Evolutionary conservation across 2,888 invertebrate species (phyloP).

Genomic region (Alcis repandata): DNA sequence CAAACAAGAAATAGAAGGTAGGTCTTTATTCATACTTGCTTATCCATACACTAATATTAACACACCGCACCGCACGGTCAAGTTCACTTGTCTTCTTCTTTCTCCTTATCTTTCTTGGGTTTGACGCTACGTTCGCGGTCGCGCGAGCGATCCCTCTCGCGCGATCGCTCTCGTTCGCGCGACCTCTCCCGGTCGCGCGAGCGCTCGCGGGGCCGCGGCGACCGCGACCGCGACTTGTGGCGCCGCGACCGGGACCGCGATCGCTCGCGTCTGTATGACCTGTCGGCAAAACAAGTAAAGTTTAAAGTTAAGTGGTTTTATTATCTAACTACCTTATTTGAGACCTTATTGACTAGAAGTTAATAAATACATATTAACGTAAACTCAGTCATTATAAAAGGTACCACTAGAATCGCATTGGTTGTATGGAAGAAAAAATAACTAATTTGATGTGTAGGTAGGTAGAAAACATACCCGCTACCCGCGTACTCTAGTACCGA

Average conservation of each 20-base stretch:
- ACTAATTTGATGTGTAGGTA: too few relatives aligned
- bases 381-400: too few relatives aligned
- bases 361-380: too few relatives aligned
- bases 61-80: constrained; percentile 19
- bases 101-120: constrained; percentile 88
- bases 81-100: constrained; percentile 90
- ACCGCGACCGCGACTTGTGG: constrained; percentile 90
- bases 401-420: too few relatives aligned
- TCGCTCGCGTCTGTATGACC: constrained; percentile 89
- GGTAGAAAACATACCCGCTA: too few relatives aligned
- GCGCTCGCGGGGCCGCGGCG: constrained; percentile 84
- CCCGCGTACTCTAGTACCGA: too few relatives aligned
- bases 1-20: constrained; percentile 24
- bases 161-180: constrained; percentile 76
- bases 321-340: not conserved
- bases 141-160: constrained; percentile 41
- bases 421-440: too few relatives aligned
- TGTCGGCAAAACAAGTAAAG: constrained; percentile 49
- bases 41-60: constrained; percentile 27
- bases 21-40: constrained; percentile 39
- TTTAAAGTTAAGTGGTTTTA: too few relatives aligned
- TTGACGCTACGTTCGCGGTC: constrained; percentile 83
- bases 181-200: constrained; percentile 73
- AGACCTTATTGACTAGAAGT: not conserved
- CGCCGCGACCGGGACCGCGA: constrained; percentile 89